phyloP scores from a whole-genome alignment of 2,797 vertebrate genomes.

The Picus viridis region DNA sequence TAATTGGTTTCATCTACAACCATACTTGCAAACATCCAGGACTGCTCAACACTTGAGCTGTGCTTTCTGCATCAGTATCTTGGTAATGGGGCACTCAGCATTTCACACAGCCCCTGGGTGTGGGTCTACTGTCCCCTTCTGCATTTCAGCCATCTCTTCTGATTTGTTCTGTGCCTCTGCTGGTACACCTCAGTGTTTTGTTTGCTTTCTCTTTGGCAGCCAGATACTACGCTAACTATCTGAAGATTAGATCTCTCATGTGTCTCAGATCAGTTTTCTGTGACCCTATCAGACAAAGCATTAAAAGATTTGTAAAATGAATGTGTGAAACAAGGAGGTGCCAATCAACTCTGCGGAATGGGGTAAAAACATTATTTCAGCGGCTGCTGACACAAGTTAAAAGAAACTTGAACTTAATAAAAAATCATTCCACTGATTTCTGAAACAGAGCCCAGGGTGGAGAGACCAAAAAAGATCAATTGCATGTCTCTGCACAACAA shows the following conservation, averaged over 20 bases:
- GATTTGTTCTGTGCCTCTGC: not conserved
- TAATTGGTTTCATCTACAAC: not conserved
- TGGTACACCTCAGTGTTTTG: not conserved
- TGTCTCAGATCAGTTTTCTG: slow-evolving; percentile 32
- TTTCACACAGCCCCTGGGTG: not conserved
- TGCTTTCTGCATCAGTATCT: not conserved
- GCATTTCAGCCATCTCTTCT: not conserved
- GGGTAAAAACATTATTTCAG: slow-evolving; percentile 29
- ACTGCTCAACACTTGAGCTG: not conserved
- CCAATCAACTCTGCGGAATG: slow-evolving; percentile 25
- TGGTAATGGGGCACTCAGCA: not conserved
- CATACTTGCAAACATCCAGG: not conserved
- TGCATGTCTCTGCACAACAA: not conserved
- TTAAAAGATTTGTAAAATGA: slow-evolving; percentile 51
- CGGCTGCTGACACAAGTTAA: not conserved
- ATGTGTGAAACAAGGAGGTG: slow-evolving; percentile 31
- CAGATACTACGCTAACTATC: not conserved
- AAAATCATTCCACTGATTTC: slow-evolving; percentile 43
- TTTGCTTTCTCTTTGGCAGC: slow-evolving; percentile 1
- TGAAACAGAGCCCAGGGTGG: not conserved
- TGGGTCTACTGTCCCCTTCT: not conserved
- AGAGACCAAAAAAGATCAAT: slow-evolving; percentile 36
- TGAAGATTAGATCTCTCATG: slow-evolving; percentile 43
- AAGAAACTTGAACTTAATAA: slow-evolving; percentile 50
- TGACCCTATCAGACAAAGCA: slow-evolving; percentile 28